A percentile compares a stretch with the other conserved stretches of the same genome.
Conservation (phyloP, 2,113 vertebrate genomes). For the Noctilio leporinus region DNA sequence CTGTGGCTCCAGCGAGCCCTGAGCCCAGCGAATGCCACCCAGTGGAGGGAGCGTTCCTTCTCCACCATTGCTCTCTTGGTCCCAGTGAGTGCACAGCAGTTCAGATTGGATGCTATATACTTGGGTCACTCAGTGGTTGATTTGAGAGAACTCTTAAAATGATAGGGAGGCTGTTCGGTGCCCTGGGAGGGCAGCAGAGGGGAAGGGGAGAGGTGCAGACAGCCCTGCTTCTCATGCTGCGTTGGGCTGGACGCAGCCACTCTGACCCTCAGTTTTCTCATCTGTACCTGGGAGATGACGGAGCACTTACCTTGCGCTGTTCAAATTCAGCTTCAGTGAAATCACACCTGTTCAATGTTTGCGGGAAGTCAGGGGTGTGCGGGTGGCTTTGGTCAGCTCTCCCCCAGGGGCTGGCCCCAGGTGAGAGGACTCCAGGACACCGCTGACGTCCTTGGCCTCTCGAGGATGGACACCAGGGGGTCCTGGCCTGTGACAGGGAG, state of each 20-base stretch:
- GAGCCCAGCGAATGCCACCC: not conserved
- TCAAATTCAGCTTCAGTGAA: not conserved
- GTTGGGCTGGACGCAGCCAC: not conserved
- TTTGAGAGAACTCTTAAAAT: not conserved
- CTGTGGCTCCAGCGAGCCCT: not conserved
- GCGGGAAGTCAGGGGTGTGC: not conserved
- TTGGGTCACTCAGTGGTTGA: not conserved
- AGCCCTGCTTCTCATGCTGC: not conserved
- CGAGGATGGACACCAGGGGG: slow-evolving; percentile 49
- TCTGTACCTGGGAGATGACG: not conserved
- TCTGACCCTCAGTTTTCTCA: not conserved
- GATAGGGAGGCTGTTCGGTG: not conserved
- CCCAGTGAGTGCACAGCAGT: too few species aligned
- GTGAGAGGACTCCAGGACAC: slow-evolving; percentile 54
- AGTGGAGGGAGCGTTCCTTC: not conserved
- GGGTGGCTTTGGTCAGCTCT: not conserved
- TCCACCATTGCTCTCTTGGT: too few species aligned
- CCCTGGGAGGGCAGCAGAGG: not conserved
- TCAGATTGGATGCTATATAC: not conserved
- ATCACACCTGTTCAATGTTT: not conserved
- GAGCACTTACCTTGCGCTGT: not conserved
- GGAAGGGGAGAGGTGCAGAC: too few species aligned
- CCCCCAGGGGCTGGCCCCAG: slow-evolving; percentile 68
- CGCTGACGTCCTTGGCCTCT: slow-evolving; percentile 50
- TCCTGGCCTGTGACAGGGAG: slow-evolving; percentile 22